Conservation (phyloP, 2,888 invertebrate genomes). For the Eupithecia dodoneata region DNA sequence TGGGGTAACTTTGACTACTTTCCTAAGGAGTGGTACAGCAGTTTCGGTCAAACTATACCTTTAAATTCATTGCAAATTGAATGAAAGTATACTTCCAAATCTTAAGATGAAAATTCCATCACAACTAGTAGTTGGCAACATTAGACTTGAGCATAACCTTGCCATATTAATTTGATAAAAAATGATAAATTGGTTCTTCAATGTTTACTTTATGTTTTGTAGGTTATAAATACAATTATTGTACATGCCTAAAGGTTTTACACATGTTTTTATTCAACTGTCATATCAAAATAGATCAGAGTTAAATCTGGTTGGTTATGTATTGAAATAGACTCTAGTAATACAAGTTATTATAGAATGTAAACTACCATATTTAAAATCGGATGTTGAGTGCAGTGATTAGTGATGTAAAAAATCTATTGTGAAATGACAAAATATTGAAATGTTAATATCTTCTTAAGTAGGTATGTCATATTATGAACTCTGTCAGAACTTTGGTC, state of each 20-base stretch:
- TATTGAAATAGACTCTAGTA: slow-evolving; percentile 18
- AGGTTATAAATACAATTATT: slow-evolving; percentile 30
- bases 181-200: background rate
- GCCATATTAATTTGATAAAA: background rate
- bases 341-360: slow-evolving; percentile 2
- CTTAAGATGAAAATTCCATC: background rate
- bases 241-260: slow-evolving; percentile 35
- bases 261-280: slow-evolving; percentile 28
- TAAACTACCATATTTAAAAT: background rate
- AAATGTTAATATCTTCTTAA: background rate
- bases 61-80: too few relatives aligned
- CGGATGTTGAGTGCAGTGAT: background rate
- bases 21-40: too few relatives aligned
- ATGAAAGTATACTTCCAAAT: background rate
- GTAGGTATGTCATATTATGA: slow-evolving; percentile 5
- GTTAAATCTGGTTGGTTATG: slow-evolving; percentile 38
- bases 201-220: slow-evolving; percentile 26
- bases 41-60: too few relatives aligned
- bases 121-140: slow-evolving; percentile 14
- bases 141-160: background rate
- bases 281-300: slow-evolving; percentile 26
- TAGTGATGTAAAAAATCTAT: background rate
- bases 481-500: background rate
- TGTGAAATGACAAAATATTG: background rate
- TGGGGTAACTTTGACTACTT: background rate